A percentile compares a stretch with the other conserved stretches of the same genome.
These are phyloP conservation scores for Heterotilapia buettikoferi DNA, from an alignment of 2,113 vertebrate species.

Conservation along the genomic window DNA sequence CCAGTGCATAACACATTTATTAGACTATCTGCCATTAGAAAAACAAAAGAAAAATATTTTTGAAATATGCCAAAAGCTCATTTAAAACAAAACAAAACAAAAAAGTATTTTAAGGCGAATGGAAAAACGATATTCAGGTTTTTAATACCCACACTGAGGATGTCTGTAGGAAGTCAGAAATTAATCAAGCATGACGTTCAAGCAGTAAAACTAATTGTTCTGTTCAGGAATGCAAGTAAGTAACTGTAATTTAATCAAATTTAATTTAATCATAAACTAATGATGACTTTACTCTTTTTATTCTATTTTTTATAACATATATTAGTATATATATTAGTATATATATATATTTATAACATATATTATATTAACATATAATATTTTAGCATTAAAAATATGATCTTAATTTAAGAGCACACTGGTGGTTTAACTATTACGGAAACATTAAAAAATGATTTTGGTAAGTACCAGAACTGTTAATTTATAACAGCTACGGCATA, in stretches of 20 bases:
- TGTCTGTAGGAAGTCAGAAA: background rate
- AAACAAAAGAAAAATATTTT: background rate
- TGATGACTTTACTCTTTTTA: background rate
- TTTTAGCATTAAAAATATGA: background rate
- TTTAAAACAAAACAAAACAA: background rate
- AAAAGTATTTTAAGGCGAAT: background rate
- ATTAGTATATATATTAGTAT: too few relatives aligned
- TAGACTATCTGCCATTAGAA: background rate
- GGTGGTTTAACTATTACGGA: background rate
- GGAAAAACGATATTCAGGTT: background rate
- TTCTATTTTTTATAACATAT: too few relatives aligned
- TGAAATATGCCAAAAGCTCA: background rate
- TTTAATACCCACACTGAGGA: background rate
- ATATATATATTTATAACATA: too few relatives aligned
- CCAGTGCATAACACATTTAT: background rate
- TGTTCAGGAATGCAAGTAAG: background rate
- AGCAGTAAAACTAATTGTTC: background rate
- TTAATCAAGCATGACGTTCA: background rate
- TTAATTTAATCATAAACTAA: background rate
- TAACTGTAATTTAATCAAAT: background rate
- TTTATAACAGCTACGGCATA: background rate
- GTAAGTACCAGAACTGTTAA: background rate
- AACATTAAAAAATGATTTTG: background rate
- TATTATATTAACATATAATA: too few relatives aligned
- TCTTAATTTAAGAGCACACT: background rate